These are phyloP conservation scores for Uria aalge DNA, from an alignment of 2,113 vertebrate genomes.

Conservation along the genomic window DNA sequence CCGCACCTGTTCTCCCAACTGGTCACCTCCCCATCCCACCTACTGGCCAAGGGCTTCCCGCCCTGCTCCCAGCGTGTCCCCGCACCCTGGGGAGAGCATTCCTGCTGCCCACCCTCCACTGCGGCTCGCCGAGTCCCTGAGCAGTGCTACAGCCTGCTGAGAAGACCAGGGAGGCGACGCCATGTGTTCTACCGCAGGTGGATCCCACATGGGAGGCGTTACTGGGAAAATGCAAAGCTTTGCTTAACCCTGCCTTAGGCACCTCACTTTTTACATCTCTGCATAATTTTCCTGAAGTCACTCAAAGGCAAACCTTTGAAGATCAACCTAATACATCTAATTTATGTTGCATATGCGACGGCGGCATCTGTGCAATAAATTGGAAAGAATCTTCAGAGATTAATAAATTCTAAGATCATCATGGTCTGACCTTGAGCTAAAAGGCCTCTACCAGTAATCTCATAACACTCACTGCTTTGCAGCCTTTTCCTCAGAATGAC, in stretches of 20 bases:
- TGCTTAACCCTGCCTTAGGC: background rate
- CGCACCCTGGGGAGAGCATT: rapidly evolving
- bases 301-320: background rate
- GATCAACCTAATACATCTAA: background rate
- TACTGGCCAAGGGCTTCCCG: background rate
- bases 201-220: background rate
- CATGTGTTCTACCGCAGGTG: background rate
- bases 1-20: rapidly evolving
- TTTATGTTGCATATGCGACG: background rate
- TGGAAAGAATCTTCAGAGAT: background rate
- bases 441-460: background rate
- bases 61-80: background rate
- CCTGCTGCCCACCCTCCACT: background rate
- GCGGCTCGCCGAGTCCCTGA: background rate
- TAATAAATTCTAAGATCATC: background rate
- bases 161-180: background rate
- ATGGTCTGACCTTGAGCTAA: background rate
- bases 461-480: rapidly evolving
- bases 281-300: background rate
- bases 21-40: rapidly evolving
- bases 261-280: background rate
- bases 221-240: background rate
- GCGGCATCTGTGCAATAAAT: background rate
- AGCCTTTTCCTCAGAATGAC: background rate
- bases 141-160: rapidly evolving